Percentiles rank a stretch among this genome's conserved stretches.
phyloP scores from a whole-genome alignment of 2,797 vertebrate genomes.

The Scolopax bukidnonensis region DNA sequence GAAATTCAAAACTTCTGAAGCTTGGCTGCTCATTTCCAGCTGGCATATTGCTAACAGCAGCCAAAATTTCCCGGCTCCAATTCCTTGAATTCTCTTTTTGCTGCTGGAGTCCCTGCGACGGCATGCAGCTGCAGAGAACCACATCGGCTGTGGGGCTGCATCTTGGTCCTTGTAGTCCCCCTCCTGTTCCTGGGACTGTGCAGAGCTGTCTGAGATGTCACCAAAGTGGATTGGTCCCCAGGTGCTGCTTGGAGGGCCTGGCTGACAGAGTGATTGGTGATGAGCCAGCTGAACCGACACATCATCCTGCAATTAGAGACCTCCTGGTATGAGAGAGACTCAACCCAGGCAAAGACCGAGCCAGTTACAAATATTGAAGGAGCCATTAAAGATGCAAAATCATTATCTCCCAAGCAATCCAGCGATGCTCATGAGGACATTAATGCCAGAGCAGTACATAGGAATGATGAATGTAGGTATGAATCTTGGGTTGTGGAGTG shows the following conservation, averaged over 20 bases:
- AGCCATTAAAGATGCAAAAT: not conserved
- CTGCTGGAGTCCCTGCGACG: not conserved
- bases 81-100: too few relatives aligned
- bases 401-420: constrained; percentile 7
- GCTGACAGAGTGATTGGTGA: constrained; percentile 6
- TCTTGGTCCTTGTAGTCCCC: accelerated
- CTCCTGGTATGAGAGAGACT: not conserved
- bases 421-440: not conserved
- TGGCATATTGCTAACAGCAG: not conserved
- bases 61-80: not conserved
- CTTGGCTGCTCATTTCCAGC: not conserved
- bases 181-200: accelerated
- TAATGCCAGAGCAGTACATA: not conserved
- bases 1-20: not conserved
- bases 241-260: not conserved
- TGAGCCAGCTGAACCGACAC: not conserved
- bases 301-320: not conserved
- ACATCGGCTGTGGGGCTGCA: accelerated
- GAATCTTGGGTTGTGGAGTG: not conserved
- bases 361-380: not conserved
- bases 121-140: not conserved
- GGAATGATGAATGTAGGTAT: not conserved
- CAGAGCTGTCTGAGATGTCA: not conserved
- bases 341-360: not conserved
- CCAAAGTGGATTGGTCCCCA: not conserved